These are phyloP conservation scores for Meandrina meandrites DNA, from an alignment of 92 coral and sea anemone genomes.

Conservation along the genomic window DNA sequence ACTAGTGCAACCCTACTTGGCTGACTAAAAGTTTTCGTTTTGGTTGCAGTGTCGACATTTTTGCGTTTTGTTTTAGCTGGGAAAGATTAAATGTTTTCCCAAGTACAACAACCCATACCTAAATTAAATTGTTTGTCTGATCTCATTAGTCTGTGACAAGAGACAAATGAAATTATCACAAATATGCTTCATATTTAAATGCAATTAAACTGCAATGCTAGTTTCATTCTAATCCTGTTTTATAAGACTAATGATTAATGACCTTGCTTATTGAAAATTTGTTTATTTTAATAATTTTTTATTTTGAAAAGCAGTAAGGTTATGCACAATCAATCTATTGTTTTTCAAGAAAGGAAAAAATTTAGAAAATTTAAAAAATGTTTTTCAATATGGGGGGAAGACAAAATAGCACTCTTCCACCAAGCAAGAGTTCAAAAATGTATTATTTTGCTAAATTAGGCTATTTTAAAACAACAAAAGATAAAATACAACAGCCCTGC, in stretches of 20 bases:
- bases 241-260: background rate
- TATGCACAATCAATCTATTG: constrained; percentile 5
- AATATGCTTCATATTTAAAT: background rate
- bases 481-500: background rate
- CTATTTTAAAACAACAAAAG: background rate
- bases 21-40: too few relatives aligned
- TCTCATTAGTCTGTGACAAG: background rate
- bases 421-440: background rate
- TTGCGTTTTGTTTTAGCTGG: too few relatives aligned
- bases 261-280: background rate
- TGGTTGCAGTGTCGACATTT: too few relatives aligned
- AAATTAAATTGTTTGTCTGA: background rate
- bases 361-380: constrained; percentile 15
- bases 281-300: background rate
- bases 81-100: too few relatives aligned
- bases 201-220: background rate
- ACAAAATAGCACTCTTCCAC: background rate
- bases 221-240: background rate
- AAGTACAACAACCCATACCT: too few relatives aligned
- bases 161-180: background rate
- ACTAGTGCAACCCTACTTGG: too few relatives aligned
- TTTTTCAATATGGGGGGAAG: background rate
- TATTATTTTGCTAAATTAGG: background rate
- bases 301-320: background rate
- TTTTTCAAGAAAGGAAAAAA: constrained; percentile 3